Base-by-base conservation (phyloP, 2,113 vertebrate genomes). In the Bungarus multicinctus region DNA sequence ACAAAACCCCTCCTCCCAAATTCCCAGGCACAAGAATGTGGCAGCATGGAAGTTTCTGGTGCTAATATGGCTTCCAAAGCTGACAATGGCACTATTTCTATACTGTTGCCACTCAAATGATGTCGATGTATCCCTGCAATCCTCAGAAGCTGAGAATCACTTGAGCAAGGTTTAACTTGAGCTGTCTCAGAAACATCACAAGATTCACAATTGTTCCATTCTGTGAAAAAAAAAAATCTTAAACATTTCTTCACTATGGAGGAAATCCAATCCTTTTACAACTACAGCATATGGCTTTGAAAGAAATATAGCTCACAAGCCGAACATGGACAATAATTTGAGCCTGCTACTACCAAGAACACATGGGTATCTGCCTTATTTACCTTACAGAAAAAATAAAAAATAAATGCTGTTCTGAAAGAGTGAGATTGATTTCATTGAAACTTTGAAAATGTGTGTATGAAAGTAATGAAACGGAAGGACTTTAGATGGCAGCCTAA, bases 301-400 rank as follows among this genome's bases (percentile, higher is more conserved):
- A 45, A 55, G 34, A 93, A 94, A 22, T 92, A 85, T 45, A 92
- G 27, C 47, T 95, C 93, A 93, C 74, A 81, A 94, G 25, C 7
- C 2, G 64, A 64, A 92, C 1, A n/a, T 89, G 10, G 50, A 92
- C 16, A 92, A 88, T 1, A 55, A 30, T 11, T 89, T 81, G 58
- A 92, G 54, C 20, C 55, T 30, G 4, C 16, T 58, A 18, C 91
- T 89, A 94, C 58, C 52, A 91, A 85, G 30, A 45, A 53, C 39
- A 91, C 52, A 3, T 88, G 86, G 92, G 50, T 91, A 92, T 81
- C 64, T 95, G 89, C 30, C 53, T 50, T 2, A 88, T 12, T 18
- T 55, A 85, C 23, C 58, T 92, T 57, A 92, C 12, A 93, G 6
- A 89, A 16, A 18, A 11, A 86, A 94, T 6, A 5, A 87, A 85